Evolutionary conservation across 2,113 vertebrate species (phyloP), one percentile per base, ranked within the genome.

Genomic region (Agapornis roseicollis): DNA sequence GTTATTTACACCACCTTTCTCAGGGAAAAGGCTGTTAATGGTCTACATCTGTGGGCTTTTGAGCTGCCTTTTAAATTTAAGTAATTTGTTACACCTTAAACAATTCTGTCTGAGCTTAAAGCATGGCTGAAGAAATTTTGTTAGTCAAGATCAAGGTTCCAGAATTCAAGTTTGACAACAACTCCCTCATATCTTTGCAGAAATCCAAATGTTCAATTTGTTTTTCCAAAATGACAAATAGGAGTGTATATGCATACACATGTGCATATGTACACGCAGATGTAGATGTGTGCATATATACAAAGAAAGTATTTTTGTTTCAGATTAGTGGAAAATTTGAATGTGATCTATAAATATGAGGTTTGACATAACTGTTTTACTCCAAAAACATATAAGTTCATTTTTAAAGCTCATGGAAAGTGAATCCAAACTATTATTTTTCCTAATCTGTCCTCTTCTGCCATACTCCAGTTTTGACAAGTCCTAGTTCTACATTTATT

Each of bases 221-320:
- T 44, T 80, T 9, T 85, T 80, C 15, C 11, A 93, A 94, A 93
- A 80, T 65, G 13, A 64, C 2, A 3, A 58, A 39, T 42, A 64
- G 0, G 0, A 85, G 20, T 60, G 5, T 25, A 17, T 28, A 58
- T 58, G 56, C 56, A 58, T 24, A 24, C 9, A 22, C 6, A 3
- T 58, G 20, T 35, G 33, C 22, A 19, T 39, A 46, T 4, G 19
- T 4, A 42, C 24, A 42, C 0, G 0, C 55, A 31, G 39, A n/a
- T 15, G 13, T 58, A 17, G 37, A 24, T 17, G 7, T 16, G 29
- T 17, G 4, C 2, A 64, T 37, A 12, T 4, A 35, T 17, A 20
- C 2, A 65, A 28, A 69, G 2, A 24, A 85, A 17, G 17, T 11
- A 3, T 12, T 91, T 80, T 55, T 49, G 5, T 50, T 90, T 76